phyloP scores from a whole-genome alignment of 2,797 vertebrate species.

The Micrastur ruficollis region DNA sequence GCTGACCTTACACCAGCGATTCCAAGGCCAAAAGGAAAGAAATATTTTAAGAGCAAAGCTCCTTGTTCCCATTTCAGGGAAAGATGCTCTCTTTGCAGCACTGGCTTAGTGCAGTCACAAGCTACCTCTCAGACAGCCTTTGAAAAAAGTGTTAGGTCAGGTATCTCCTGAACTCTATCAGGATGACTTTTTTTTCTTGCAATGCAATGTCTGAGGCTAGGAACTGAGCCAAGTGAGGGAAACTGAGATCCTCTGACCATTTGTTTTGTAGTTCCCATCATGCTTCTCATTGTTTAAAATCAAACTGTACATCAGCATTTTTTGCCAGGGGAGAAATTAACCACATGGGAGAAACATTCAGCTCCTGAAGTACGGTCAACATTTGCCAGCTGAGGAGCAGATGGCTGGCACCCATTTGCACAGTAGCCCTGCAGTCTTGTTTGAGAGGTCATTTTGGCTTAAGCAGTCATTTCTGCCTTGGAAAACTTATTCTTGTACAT shows the following conservation, averaged over 20 bases:
- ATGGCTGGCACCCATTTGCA: slow-evolving; percentile 18
- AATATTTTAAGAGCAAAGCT: background rate
- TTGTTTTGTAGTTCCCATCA: background rate
- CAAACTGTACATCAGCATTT: background rate
- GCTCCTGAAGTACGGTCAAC: background rate
- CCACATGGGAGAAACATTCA: background rate
- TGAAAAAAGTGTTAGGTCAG: rapidly evolving
- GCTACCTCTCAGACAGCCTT: background rate
- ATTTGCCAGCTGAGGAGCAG: slow-evolving; percentile 35
- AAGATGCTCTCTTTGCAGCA: background rate
- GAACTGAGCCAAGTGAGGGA: background rate
- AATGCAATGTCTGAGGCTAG: background rate
- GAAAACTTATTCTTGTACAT: background rate
- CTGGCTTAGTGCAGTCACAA: background rate
- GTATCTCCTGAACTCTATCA: background rate
- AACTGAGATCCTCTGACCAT: background rate
- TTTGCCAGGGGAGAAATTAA: slow-evolving; percentile 15
- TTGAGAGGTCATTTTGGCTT: background rate
- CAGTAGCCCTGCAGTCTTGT: background rate
- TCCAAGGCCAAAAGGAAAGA: background rate
- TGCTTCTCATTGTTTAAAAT: background rate
- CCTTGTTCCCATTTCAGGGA: background rate
- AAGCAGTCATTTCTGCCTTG: background rate
- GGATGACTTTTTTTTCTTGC: background rate
- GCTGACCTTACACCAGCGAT: background rate